Base-by-base conservation (phyloP, 2,797 vertebrate genomes). In the Echiichthys vipera region DNA sequence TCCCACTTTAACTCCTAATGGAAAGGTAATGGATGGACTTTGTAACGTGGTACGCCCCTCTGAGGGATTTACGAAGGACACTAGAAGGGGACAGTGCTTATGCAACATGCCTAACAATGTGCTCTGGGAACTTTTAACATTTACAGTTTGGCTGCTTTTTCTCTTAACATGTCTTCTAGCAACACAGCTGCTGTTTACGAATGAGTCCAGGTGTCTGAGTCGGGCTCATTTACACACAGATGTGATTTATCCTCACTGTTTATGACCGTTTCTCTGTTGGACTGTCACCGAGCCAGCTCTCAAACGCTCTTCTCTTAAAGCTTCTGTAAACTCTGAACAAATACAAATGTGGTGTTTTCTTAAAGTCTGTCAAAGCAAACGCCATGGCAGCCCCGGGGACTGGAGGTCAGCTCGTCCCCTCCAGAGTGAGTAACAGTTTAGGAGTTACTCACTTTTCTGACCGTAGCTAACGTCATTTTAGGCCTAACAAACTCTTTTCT, bases 161-260 rank as follows among this genome's bases (percentile, higher is more conserved):
- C 25, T 65, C 32, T 36, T 18, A 12, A 42, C 69, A 6, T 13
- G n/a, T 66, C 27, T 51, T 39, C 15, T 7, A 12, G 15, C 49
- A 72, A 42, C n/a, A 29, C 32, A 6, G 51, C 45, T 13, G 24
- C 61, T 20, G 36, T 61, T 67, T 78, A 77, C 65, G 83, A 65
- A 68, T 5, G 43, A 71, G 78, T 69, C 57, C 36, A 36, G 50
- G 51, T 57, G 57, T 58, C 72, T 57, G 18, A 20, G 67, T 46
- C 68, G 39, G 68, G 37, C 70, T 84, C 81, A 73, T 73, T 81
- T 69, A 56, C 71, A 78, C 57, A 71, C 64, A 57, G 43, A 82
- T 65, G 67, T 47, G 58, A 79, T 79, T 78, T 70, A 77, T 71
- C 43, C 53, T 69, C n/a, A 50, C 20, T 69, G 62, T 83, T 77